Evolutionary conservation across 2,797 vertebrate species (phyloP).

Genomic region (Rhabdomys pumilio): DNA sequence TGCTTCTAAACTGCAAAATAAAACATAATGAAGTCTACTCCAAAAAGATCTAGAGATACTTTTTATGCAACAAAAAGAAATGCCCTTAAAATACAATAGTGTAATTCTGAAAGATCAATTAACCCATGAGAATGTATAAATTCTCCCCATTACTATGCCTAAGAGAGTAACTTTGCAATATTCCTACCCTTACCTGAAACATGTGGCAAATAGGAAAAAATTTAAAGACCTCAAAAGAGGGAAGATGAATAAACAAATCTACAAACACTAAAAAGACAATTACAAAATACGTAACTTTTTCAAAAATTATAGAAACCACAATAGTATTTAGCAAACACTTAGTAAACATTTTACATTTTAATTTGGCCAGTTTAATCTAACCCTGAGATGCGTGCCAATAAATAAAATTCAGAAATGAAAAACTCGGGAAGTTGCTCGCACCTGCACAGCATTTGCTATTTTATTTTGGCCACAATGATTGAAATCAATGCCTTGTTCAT

Average conservation of each 20-base stretch:
- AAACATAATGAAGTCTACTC: neutral
- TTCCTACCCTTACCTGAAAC: neutral
- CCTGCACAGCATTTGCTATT: neutral
- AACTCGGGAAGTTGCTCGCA: neutral
- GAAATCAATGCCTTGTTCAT: neutral
- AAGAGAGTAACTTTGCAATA: neutral
- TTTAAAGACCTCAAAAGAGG: neutral
- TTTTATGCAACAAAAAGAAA: slow-evolving; percentile 41
- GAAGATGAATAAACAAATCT: neutral
- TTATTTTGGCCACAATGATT: neutral
- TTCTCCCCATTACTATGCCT: neutral
- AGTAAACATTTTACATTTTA: neutral
- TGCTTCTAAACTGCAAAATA: slow-evolving; percentile 50
- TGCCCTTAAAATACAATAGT: neutral
- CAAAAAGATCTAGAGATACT: neutral
- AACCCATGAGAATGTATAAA: slow-evolving; percentile 5
- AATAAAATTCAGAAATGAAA: slow-evolving; percentile 30
- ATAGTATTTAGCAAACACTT: neutral
- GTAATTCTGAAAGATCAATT: neutral
- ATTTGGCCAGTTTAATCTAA: neutral
- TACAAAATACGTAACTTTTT: slow-evolving; percentile 7
- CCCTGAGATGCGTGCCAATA: neutral
- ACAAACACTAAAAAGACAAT: neutral
- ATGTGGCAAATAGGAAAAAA: neutral
- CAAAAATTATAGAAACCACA: slow-evolving; percentile 14